Conservation (phyloP, 2,797 vertebrate species). For the Chelidonichthys spinosus region DNA sequence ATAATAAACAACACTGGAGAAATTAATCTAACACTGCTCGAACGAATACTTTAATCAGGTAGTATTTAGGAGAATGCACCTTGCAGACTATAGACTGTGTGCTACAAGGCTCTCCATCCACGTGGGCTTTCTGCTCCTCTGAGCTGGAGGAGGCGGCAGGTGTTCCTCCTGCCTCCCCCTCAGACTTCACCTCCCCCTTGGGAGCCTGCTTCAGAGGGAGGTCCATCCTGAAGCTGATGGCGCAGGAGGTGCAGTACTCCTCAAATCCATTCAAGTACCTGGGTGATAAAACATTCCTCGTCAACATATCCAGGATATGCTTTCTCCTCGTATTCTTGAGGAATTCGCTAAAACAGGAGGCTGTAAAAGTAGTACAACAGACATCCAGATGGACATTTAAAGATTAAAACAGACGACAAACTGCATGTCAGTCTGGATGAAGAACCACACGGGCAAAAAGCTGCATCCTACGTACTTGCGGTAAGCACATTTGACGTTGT, state of each 20-base stretch:
- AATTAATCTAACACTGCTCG: neutral
- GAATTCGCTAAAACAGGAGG: neutral
- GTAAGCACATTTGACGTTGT: conserved; percentile 90
- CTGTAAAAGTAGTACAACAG: neutral
- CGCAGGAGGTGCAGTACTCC: conserved; percentile 86
- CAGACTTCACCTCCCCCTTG: conserved; percentile 74
- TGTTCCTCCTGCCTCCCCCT: conserved; percentile 51
- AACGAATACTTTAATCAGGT: neutral
- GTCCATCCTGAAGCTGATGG: conserved; percentile 87
- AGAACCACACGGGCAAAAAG: conserved; percentile 20
- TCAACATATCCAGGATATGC: conserved; percentile 16
- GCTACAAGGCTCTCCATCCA: conserved; percentile 61
- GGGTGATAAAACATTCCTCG: conserved; percentile 24
- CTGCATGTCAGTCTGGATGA: neutral
- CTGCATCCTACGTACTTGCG: conserved; percentile 82
- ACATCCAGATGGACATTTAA: conserved; percentile 13
- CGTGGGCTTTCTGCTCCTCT: conserved; percentile 70
- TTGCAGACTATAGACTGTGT: conserved; percentile 64
- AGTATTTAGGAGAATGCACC: conserved; percentile 59
- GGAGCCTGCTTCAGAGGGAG: conserved; percentile 81
- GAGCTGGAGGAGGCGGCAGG: conserved; percentile 35
- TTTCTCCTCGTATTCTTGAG: neutral
- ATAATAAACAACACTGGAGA: neutral
- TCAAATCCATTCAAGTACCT: conserved; percentile 89
- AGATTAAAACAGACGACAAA: conserved; percentile 6